These are phyloP conservation scores for Anguilla pacifica DNA, from an alignment of 2,797 vertebrate genomes.

Conservation along the genomic window DNA sequence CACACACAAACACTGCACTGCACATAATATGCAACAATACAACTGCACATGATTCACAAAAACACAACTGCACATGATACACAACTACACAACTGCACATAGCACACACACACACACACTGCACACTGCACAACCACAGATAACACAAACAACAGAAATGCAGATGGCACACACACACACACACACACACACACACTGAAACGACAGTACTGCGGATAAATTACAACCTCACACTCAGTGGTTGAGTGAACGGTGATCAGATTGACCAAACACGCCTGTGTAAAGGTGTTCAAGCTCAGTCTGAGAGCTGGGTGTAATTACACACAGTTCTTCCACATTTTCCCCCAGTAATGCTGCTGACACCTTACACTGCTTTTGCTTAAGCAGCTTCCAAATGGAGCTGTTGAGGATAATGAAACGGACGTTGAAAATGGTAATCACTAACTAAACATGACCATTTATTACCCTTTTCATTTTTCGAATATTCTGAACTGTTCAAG, in stretches of 20 bases:
- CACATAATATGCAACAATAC: no score
- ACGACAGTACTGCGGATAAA: background rate
- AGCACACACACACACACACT: conserved; percentile 13
- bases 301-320: background rate
- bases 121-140: background rate
- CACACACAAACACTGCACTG: background rate
- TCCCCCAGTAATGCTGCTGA: background rate
- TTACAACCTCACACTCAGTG: conserved; percentile 11
- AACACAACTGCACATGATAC: no score
- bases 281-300: background rate
- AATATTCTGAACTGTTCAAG: background rate
- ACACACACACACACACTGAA: background rate
- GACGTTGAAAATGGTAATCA: background rate
- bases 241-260: background rate
- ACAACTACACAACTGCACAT: conserved; percentile 8
- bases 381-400: background rate
- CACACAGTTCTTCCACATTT: background rate
- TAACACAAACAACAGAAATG: conserved; percentile 26
- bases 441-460: background rate
- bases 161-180: background rate
- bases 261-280: background rate
- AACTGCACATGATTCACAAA: no score
- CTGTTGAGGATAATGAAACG: background rate
- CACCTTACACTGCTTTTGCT: background rate
- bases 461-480: background rate